Evolutionary conservation across 2,797 vertebrate species (phyloP), one percentile per base, ranked within the genome.

Genomic region (Myotis findleyi): DNA sequence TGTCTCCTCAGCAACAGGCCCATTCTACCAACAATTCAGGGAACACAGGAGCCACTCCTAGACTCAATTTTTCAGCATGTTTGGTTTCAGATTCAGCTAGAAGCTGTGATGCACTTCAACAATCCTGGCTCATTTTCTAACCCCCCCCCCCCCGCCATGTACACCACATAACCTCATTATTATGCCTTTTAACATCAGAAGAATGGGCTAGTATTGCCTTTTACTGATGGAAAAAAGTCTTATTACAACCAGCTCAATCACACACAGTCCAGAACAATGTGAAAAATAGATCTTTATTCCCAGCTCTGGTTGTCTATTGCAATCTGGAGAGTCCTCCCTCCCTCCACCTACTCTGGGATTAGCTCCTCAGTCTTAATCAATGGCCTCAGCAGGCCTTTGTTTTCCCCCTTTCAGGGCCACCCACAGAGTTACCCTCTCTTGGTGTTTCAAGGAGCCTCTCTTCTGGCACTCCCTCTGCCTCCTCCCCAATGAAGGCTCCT

Each of bases 401-500:
- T 93, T 77, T 93, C 49, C 41, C 49, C n/a, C 14, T 93, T 95
- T 93, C 90, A 95, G 53, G 84, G n/a, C 77, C 73, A 93, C 89
- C 77, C 90, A 95, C 85, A 92, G 51, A 94, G 55, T 66, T 94
- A 27, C 17, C 44, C 72, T 84, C 49, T 95, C 47, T 85, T 91
- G 12, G 27, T 89, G 11, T 89, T 85, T 96, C 76, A 82, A 85
- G 72, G 51, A 91, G 62, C n/a, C 41, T 92, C 33, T 93, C 49
- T 30, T 85, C 64, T 81, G 75, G 64, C 38, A 80, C 16, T 27
- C 41, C 8, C 23, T 49, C 23, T 73, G 17, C 64, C 57, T 21
- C 64, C 2, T 30, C 51, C 73, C n/a, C 21, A n/a, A 53, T 14
- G n/a, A 25, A 90, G 51, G 13, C 27, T 92, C 76, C 51, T 81